Base-by-base conservation (phyloP, 2,113 vertebrate genomes). In the Proterorhinus semilunaris region DNA sequence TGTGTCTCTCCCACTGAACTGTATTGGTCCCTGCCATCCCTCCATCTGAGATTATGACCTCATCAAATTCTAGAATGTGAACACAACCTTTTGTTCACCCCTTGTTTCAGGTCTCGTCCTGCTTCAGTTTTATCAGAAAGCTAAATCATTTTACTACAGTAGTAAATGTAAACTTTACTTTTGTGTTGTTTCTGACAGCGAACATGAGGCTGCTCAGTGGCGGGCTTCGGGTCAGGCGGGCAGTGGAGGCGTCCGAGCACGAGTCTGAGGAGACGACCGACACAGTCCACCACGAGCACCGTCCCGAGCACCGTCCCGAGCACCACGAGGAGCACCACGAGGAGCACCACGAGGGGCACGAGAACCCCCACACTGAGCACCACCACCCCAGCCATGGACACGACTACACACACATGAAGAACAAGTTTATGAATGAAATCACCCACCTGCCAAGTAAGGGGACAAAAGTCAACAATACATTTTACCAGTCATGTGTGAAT, bases 381-480 rank as follows among this genome's bases (percentile, higher is more conserved):
- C 87, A 86, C 68, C 81, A 63, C 4, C 62, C 62, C 5, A 9
- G 16, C 58, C 58, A 61, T 0, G 57, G 81, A 43, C 91, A 93
- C 0, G 85, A 93, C 72, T 93, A 92, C 78, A 84, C 90, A 66
- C 83, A 91, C 83, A 93, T 94, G 89, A 93, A 91, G 85, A 87
- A 89, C 57, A 94, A 94, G 80, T 93, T 93, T 84, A 90, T 92
- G 90, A 93, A 92, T 62, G 92, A 93, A 69, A 71, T 93, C 8
- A 79, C 62, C 46, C 90, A 90, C 69, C 87, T 92, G 52, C 78
- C 88, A 68, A 78, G 93, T 93, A 80, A 89, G 90, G 12, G 21
- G 7, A 21, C 7, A 62, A 2, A 51, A 62, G 27, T 10, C 13
- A 27, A 21, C 7, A 57, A 2, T 44, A 62, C 10, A 13, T 16